Evolutionary conservation across 2,797 vertebrate species (phyloP).

Genomic region (Argentina silus): DNA sequence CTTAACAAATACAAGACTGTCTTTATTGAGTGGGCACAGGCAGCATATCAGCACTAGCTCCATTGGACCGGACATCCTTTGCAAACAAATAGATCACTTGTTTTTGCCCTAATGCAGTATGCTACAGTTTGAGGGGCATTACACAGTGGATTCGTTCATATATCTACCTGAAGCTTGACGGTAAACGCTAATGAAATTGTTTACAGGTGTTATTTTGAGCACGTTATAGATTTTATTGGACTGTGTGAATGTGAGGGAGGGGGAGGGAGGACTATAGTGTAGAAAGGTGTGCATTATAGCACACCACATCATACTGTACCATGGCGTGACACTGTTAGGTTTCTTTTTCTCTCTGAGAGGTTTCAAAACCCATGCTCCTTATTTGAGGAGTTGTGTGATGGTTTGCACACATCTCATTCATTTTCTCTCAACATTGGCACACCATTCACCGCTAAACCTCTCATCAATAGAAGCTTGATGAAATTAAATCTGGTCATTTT

Average conservation of each 20-base stretch:
- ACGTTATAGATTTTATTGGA: conserved; percentile 45
- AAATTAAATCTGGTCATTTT: no score
- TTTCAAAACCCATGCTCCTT: no score
- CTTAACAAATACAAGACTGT: conserved; percentile 77
- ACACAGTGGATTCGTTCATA: conserved; percentile 52
- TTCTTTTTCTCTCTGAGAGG: not conserved
- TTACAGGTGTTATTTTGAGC: conserved; percentile 57
- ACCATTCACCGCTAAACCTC: no score
- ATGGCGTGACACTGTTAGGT: conserved; percentile 3
- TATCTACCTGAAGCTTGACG: conserved; percentile 20
- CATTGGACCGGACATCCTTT: conserved; percentile 71
- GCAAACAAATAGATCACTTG: conserved; percentile 72
- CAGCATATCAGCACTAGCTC: conserved; percentile 58
- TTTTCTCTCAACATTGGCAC: no score
- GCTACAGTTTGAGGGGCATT: conserved; percentile 61
- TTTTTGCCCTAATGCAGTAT: conserved; percentile 62
- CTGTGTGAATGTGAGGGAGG: not conserved
- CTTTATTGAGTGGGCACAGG: conserved; percentile 68
- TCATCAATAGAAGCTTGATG: no score
- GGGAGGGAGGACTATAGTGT: not conserved
- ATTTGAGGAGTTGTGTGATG: no score
- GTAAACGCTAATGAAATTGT: conserved; percentile 38
- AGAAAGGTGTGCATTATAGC: not conserved
- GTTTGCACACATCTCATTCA: no score
- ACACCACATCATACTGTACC: not conserved